Base-by-base conservation (phyloP, 2,797 vertebrate species). In the Nyctibius grandis region DNA sequence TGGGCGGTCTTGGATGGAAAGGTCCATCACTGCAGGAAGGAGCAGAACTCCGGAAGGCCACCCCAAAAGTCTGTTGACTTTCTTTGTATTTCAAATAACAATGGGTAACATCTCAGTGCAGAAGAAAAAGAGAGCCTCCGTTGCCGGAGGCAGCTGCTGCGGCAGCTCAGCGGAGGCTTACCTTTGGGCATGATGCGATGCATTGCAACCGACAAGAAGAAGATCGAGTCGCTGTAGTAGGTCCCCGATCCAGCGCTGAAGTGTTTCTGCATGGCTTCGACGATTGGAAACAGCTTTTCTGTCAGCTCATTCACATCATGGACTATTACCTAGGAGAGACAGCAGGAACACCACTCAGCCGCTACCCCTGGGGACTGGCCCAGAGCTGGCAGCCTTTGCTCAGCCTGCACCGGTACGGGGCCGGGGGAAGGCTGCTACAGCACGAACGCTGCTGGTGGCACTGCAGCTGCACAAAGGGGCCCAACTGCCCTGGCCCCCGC, bases 131-230 rank as follows among this genome's bases (percentile, higher is more conserved):
- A 74, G 8, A 78, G 40, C 8, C 70, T 17, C 34, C 29, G 36
- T 2, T 34, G 51, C 40, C 3, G 4, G 61, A 78, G 54, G 68
- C 42, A 76, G 85, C 57, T 54, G 54, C 67, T 33, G 63, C 1
- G 0, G 50, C 60, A 68, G 64, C 60, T 61, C 36, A 25, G 64
- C 7, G 3, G 60, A 9, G 23, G 33, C 97, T 98, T 98, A 99
- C 99, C 98, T 97, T 98, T 96, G 93, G 99, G 99, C 99, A 99
- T 98, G 97, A 99, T 98, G 91, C 97, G 99, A 97, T 99, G 99
- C 99, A 99, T 99, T 63, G 99, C 99, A 5, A 99, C 98, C 0
- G 99, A 99, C 85, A 99, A 98, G 98, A 99, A 99, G 98, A 99
- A 99, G 98, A 99, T 99, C 38, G 99, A 98, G 57, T 99, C 99